Conservation (phyloP, 2,113 vertebrate species). For the Pseudolaguvia tuberculata region DNA sequence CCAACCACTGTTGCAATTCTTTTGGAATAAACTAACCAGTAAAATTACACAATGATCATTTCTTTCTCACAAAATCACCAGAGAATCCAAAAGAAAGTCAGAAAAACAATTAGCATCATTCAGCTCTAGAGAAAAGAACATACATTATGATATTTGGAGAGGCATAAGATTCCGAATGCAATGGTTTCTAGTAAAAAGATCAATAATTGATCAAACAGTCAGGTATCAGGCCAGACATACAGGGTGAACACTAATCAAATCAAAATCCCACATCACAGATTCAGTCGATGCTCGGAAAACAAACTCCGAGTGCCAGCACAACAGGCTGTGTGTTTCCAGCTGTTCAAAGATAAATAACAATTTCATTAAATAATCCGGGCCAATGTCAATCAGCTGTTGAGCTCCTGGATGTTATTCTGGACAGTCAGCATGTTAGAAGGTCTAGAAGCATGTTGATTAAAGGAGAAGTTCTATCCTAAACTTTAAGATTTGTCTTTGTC, state of each 20-base stretch:
- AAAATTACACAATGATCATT: too few species aligned
- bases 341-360: slow-evolving; percentile 34
- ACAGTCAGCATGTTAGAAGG: slow-evolving; percentile 21
- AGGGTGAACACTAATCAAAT: slow-evolving; percentile 40
- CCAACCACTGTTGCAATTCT: too few species aligned
- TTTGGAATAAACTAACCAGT: too few species aligned
- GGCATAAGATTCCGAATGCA: too few species aligned
- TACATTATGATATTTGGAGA: too few species aligned
- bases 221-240: slow-evolving; percentile 27
- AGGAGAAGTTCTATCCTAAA: slow-evolving; percentile 10
- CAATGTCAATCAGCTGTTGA: neutral
- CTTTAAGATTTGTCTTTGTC: slow-evolving; percentile 19
- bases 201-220: slow-evolving; percentile 44
- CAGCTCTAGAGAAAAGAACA: too few species aligned
- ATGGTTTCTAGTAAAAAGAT: neutral
- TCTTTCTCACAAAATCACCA: too few species aligned
- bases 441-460: slow-evolving; percentile 2
- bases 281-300: slow-evolving; percentile 27
- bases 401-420: slow-evolving; percentile 1
- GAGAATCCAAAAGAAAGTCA: too few species aligned
- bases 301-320: slow-evolving; percentile 30
- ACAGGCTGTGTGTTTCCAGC: slow-evolving; percentile 33
- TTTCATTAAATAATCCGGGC: slow-evolving; percentile 25
- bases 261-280: slow-evolving; percentile 45
- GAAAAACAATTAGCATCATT: too few species aligned